Conservation (phyloP, 2,888 invertebrate species). For the Caenorhabditis uteleia region DNA sequence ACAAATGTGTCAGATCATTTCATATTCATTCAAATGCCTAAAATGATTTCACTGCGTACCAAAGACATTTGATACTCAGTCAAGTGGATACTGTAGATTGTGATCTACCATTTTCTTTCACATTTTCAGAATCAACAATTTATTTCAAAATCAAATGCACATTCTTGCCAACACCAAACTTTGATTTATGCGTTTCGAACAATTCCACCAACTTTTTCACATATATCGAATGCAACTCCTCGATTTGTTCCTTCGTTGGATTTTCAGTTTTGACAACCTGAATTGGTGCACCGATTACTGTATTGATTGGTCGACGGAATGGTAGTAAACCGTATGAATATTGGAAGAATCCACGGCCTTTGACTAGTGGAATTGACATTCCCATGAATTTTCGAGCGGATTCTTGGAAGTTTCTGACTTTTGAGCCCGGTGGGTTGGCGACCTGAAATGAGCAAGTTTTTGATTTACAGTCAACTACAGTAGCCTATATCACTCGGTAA, state of each 20-base stretch:
- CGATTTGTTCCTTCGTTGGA: conserved; percentile 81
- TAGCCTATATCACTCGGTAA: too few relatives aligned
- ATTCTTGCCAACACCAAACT: conserved; percentile 74
- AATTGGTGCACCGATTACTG: conserved; percentile 88
- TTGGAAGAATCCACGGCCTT: conserved; percentile 80
- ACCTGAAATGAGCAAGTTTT: too few relatives aligned
- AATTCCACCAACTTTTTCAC: conserved; percentile 77
- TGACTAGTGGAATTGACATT: conserved; percentile 71
- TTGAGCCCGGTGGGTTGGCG: conserved; percentile 51
- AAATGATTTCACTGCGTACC: too few relatives aligned
- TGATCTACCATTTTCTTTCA: not conserved
- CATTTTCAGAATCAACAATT: not conserved
- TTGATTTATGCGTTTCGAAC: conserved; percentile 83
- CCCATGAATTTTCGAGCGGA: conserved; percentile 64
- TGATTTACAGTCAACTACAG: too few relatives aligned
- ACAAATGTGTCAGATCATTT: too few relatives aligned
- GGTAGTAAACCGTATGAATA: conserved; percentile 84
- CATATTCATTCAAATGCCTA: too few relatives aligned
- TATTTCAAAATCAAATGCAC: conserved; percentile 1
- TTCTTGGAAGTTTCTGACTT: conserved; percentile 49
- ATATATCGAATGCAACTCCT: conserved; percentile 81
- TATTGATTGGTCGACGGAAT: conserved; percentile 80
- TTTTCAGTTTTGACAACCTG: conserved; percentile 78
- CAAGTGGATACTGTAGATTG: too few relatives aligned
- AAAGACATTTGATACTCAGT: too few relatives aligned